Evolutionary conservation across 2,888 invertebrate species (phyloP), one percentile per base, ranked within the genome.

Genomic region (Pristionchus arcanus): DNA sequence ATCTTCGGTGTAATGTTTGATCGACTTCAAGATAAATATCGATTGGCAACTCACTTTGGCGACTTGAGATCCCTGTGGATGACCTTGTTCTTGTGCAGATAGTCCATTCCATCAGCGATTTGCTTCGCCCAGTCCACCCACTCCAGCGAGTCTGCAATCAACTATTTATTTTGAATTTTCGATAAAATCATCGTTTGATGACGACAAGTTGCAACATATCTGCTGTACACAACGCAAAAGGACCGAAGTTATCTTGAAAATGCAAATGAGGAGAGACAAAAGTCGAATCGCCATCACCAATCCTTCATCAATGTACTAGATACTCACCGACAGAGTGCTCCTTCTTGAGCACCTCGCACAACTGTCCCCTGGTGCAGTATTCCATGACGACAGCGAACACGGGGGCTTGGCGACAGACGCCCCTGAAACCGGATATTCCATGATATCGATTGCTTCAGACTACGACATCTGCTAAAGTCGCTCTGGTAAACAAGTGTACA

Each of bases 11-110:
- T 42, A 42, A 42, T 42, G 3, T 9, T 5, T 9, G 2, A 59
- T 59, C 15, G 59, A 7, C 15, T 21, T 21, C 15, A 13, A n/a
- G 31, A 71, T 25, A 34, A 15, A n/a, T 71, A 15, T 7, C 15
- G 71, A 21, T 15, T 90, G 77, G 31, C n/a, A 7, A 96, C 97
- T 97, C 97, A 98, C 98, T 99, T 99, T 84, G 99, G 99, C 95
- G 98, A 98, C 96, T 99, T 99, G 91, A 99, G 97, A 96, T 99
- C 99, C 91, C 99, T 96, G 95, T 99, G 99, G 94, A 99, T 98
- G 94, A 99, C 98, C 96, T 98, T 98, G 95, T 98, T 97, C 77
- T 97, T 96, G 96, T 99, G 99, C 90, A 99, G 96, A 96, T 99
- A 99, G 94, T 97, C 97, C 99, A 99, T 99, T 90, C 99, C 99